Evolutionary conservation across 2,113 vertebrate genomes (phyloP).

Genomic region (Pipra filicauda): DNA sequence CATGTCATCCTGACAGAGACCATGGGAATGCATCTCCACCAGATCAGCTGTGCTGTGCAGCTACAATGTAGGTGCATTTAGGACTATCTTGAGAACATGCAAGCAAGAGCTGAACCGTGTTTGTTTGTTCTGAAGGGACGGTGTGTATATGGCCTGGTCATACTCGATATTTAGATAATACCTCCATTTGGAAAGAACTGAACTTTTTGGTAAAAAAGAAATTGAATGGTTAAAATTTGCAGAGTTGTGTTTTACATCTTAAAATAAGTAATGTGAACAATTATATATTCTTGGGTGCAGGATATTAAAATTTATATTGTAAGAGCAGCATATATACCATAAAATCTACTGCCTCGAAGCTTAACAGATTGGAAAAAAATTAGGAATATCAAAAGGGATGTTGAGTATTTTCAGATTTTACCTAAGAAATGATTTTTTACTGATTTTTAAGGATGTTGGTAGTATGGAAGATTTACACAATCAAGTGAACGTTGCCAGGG

Average conservation of each 20-base stretch:
- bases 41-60: neutral
- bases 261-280: neutral
- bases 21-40: neutral
- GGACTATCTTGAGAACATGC: neutral
- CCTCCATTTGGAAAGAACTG: neutral
- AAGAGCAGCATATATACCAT: neutral
- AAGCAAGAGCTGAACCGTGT: neutral
- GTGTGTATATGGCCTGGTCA: neutral
- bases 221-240: neutral
- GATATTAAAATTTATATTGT: neutral
- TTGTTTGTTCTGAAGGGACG: neutral
- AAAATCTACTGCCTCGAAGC: neutral
- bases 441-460: neutral
- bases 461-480: neutral
- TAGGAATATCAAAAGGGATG: neutral
- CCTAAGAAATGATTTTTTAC: neutral
- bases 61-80: neutral
- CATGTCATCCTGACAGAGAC: neutral
- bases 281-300: neutral
- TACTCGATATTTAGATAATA: neutral
- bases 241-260: neutral
- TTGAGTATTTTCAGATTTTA: neutral
- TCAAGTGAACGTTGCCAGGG: neutral
- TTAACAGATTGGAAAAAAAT: neutral
- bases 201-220: neutral